Evolutionary conservation across 1,140 invertebrate genomes (phyloP).

Genomic region (Dendrolimus kikuchii): DNA sequence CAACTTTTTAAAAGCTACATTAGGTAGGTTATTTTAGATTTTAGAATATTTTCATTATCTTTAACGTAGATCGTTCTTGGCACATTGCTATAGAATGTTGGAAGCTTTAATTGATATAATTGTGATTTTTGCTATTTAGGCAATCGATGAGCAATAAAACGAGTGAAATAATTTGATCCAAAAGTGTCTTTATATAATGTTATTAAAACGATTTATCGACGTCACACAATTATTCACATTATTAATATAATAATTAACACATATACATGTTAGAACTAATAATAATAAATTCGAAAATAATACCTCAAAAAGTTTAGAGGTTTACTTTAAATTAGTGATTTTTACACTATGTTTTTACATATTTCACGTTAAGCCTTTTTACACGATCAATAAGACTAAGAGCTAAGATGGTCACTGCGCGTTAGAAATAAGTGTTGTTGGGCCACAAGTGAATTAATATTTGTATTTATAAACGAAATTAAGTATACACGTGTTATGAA

Average conservation of each 20-base stretch:
- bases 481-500: no score
- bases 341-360: not conserved
- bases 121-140: not conserved
- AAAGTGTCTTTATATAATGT: slow-evolving; percentile 63
- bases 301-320: slow-evolving; percentile 16
- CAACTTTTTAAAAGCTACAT: slow-evolving; percentile 6
- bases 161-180: slow-evolving; percentile 37
- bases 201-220: slow-evolving; percentile 57
- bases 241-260: slow-evolving; percentile 30
- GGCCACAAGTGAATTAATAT: no score
- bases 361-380: no score
- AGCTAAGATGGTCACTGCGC: no score
- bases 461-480: no score
- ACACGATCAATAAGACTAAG: not conserved
- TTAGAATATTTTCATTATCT: no score
- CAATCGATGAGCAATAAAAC: slow-evolving; percentile 15
- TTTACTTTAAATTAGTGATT: slow-evolving; percentile 5
- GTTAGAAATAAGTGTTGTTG: no score
- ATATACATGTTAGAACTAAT: slow-evolving; percentile 57
- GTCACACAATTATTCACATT: slow-evolving; percentile 67
- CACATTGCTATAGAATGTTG: slow-evolving; percentile 18
- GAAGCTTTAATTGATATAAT: slow-evolving; percentile 36
- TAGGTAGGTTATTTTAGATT: slow-evolving; percentile 7
- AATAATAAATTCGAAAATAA: slow-evolving; percentile 63
- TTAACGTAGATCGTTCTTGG: slow-evolving; percentile 7